These are phyloP conservation scores for Oryctolagus cuniculus DNA, from an alignment of 2,113 vertebrate genomes.

Conservation along the genomic window DNA sequence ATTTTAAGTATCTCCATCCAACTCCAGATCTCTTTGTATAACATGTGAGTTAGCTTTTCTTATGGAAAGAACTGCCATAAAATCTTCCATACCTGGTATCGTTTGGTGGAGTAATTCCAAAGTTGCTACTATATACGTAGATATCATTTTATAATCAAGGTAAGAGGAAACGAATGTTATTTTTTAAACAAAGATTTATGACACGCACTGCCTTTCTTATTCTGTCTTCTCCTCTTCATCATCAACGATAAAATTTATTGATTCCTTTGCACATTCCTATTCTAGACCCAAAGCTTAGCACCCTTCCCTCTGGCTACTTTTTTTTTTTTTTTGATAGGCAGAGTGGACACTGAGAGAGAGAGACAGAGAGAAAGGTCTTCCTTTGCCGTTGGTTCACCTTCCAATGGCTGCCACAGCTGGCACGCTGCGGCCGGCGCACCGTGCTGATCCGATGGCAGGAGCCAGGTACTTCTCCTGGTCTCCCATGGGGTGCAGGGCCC, in stretches of 20 bases:
- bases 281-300: background rate
- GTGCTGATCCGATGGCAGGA: too few relatives aligned
- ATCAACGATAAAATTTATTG: background rate
- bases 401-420: too few relatives aligned
- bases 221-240: background rate
- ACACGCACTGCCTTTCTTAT: background rate
- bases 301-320: background rate
- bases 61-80: background rate
- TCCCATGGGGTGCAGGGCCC: too few relatives aligned
- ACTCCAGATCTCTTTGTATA: background rate
- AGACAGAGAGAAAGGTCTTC: too few relatives aligned
- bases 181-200: slow-evolving; percentile 8
- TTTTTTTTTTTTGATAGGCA: too few relatives aligned
- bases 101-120: background rate
- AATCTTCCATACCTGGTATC: background rate
- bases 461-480: too few relatives aligned
- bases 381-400: too few relatives aligned
- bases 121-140: background rate
- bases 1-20: background rate
- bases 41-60: background rate
- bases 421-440: too few relatives aligned
- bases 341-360: too few relatives aligned
- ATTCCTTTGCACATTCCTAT: background rate
- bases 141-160: background rate
- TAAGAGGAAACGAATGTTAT: background rate